Percentiles rank a stretch among this genome's conserved stretches.
These are phyloP conservation scores for Acleris cristana DNA, from an alignment of 2,888 invertebrate genomes.

Conservation along the genomic window DNA sequence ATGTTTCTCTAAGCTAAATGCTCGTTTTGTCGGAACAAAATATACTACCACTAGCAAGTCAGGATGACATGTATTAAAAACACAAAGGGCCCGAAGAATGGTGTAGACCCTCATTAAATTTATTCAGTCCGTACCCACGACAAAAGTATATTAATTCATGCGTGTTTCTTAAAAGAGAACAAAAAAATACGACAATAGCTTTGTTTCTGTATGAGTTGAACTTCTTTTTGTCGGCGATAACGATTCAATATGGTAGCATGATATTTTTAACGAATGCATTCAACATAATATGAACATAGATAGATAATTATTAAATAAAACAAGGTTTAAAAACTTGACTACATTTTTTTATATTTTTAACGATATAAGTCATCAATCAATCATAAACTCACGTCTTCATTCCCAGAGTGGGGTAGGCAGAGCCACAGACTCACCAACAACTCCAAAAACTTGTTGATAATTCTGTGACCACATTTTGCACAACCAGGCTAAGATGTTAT, in stretches of 20 bases:
- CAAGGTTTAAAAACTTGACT: too few species aligned
- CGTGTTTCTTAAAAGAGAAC: conserved; percentile 74
- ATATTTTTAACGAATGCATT: too few species aligned
- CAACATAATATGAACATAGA: too few species aligned
- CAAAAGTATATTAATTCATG: conserved; percentile 74
- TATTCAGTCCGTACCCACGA: conserved; percentile 69
- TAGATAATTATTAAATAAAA: too few species aligned
- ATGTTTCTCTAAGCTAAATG: background rate
- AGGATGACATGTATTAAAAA: conserved; percentile 59
- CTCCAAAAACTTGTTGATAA: too few species aligned
- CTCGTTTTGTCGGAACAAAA: conserved; percentile 6
- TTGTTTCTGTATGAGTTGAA: conserved; percentile 19
- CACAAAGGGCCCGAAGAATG: conserved; percentile 72
- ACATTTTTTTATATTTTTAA: too few species aligned
- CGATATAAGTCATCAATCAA: too few species aligned
- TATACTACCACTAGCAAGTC: conserved; percentile 54
- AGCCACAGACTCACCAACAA: too few species aligned
- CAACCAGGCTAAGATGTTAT: too few species aligned
- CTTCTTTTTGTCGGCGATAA: conserved; percentile 13
- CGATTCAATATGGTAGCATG: background rate
- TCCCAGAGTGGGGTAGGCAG: too few species aligned
- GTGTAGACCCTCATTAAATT: conserved; percentile 74
- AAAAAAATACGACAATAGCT: conserved; percentile 54
- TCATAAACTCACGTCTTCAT: too few species aligned
- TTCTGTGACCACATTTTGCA: too few species aligned